Evolutionary conservation across 2,888 invertebrate genomes (phyloP), one percentile per base, ranked within the genome.

Genomic region (Lasioglossum villosulum): DNA sequence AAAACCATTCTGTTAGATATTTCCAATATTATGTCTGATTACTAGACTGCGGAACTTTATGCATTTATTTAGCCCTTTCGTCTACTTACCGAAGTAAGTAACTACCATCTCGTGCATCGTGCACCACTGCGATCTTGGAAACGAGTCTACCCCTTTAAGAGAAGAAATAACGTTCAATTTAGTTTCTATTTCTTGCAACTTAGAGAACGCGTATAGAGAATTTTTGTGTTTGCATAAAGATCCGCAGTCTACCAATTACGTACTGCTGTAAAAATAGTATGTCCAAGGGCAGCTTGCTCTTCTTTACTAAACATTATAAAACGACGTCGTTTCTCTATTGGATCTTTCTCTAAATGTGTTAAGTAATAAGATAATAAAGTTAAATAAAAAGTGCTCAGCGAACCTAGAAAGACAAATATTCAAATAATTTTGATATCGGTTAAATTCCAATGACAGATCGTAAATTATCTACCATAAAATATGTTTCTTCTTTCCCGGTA

Each of bases 241-340:
- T 42, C 42, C 42, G 12, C 42, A 14, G 4, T 42, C 12, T 42
- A 42, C 42, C 14, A 14, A 42, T 42, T 66, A 76, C 80, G 8
- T 75, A 84, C 82, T 27, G 45, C 30, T 30, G 14, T 45, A 56
- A n/a, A 94, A 88, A 95, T 94, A 76, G 94, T 89, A 66, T 95
- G 90, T 19, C 95, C 94, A 45, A 96, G 92, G 78, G 94, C 90
- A 59, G 91, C 88, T 76, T 95, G 94, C 89, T 96, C 96, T 8
- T 95, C 93, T 80, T 94, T 90, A 27, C 95, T 95, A 83, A 96
- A 95, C 10, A 96, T 94, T 39, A 96, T 95, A 87, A 96, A 96
- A 80, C 96, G 94, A 81, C 93, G 94, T 72, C 96, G 94, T 19
- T 95, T 94, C 4, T 96, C 96, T 68, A 96, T 88, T 1, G 96